Evolutionary conservation across 2,797 vertebrate species (phyloP), one percentile per base, ranked within the genome.

Genomic region (Spinus pinus): DNA sequence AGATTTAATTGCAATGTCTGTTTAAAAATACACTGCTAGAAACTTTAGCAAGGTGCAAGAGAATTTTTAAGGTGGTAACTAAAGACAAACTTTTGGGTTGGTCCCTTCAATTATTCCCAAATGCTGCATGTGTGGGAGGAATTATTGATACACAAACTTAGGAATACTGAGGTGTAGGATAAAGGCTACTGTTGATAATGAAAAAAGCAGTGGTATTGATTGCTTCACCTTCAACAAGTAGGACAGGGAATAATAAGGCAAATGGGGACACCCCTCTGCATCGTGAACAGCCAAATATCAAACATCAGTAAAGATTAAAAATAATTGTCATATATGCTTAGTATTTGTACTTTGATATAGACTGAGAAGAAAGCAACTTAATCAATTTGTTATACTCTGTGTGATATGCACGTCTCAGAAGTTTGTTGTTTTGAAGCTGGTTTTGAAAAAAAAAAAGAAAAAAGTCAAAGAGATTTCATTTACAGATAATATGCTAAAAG

Each of bases 351-450:
- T 96, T 96, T 91, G 87, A 91, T 94, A 92, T 27, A 86, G 80
- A 70, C 81, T 82, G 91, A 83, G 73, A 86, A 88, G 80, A 24
- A 16, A 51, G 91, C 87, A 96, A 93, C 94, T 93, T 94, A 96
- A 94, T 94, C 87, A 78, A 96, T 96, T 96, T 93, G 89, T 90
- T 91, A 91, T 72, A 35, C 85, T 86, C 54, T 54, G 8, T 87
- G 79, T 92, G 95, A 92, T 93, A 74, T 49, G 85, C 66, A 72
- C 78, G 89, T 72, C 94, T 96, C 80, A 94, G 91, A 95, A 92
- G 89, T 90, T 92, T 88, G 84, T 91, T 93, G 77, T 91, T 94
- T 96, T 97, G 94, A 95, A 96, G 94, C 10, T 94, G 67, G 28
- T 93, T 88, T 90, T 46, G n/a, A 61, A 90, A 86, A 84, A 86